Conservation (phyloP, 1,140 invertebrate species). For the Saccostrea glomerata region DNA sequence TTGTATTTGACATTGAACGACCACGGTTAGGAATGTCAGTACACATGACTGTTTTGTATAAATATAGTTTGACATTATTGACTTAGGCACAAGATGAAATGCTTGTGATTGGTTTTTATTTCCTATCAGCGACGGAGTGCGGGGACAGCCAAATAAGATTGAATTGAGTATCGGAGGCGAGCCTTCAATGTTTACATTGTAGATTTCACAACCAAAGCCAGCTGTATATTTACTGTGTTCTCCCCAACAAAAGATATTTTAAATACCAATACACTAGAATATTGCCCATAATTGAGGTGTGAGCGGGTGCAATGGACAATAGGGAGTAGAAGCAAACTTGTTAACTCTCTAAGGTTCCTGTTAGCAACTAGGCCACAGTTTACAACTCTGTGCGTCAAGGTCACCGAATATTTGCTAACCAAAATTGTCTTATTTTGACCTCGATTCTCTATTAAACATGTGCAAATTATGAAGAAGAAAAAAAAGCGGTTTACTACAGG, state of each 20-base stretch:
- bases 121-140: constrained; percentile 16
- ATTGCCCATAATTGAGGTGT: constrained; percentile 25
- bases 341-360: constrained; percentile 21
- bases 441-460: not conserved
- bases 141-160: constrained; percentile 2
- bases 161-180: not conserved
- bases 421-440: constrained; percentile 1
- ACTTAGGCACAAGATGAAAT: constrained; percentile 21
- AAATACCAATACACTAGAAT: constrained; percentile 33
- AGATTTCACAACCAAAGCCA: constrained; percentile 9
- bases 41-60: constrained; percentile 33
- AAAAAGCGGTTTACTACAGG: not conserved
- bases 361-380: constrained; percentile 23
- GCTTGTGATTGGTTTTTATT: constrained; percentile 22
- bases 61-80: constrained; percentile 30
- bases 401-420: not conserved
- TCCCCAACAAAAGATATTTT: constrained; percentile 34
- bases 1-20: constrained; percentile 25
- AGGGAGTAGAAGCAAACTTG: constrained; percentile 2
- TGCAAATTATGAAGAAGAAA: not conserved
- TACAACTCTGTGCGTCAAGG: not conserved
- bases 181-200: constrained; percentile 15
- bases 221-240: constrained; percentile 23
- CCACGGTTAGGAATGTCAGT: not conserved
- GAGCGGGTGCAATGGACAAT: constrained; percentile 19